These are phyloP conservation scores for Ciconia boyciana DNA, from an alignment of 2,113 vertebrate genomes.

Conservation along the genomic window DNA sequence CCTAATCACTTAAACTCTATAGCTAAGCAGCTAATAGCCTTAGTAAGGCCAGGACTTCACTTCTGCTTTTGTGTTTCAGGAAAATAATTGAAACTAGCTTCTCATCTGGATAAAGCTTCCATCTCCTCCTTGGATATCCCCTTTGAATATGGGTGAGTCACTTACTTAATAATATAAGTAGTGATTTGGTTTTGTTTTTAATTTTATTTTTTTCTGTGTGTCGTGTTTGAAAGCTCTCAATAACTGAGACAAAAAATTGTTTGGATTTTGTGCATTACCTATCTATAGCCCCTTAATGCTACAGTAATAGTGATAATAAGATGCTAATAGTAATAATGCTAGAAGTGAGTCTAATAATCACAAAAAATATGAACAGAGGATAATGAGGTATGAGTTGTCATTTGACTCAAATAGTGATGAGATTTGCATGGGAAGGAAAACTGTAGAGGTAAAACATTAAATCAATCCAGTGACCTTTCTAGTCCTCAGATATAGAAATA, in stretches of 20 bases:
- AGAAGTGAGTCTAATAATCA: background rate
- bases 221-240: background rate
- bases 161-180: background rate
- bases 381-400: background rate
- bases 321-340: background rate
- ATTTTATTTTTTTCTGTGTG: background rate
- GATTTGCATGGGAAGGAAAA: background rate
- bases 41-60: background rate
- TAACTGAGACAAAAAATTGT: background rate
- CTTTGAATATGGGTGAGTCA: background rate
- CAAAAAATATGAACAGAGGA: background rate
- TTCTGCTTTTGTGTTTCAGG: background rate
- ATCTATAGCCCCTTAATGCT: background rate
- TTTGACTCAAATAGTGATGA: background rate
- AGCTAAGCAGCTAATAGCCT: background rate
- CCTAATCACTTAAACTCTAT: background rate
- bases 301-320: background rate
- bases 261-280: background rate
- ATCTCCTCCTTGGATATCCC: background rate
- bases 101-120: background rate
- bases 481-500: background rate
- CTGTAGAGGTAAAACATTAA: background rate
- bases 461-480: background rate
- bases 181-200: rapidly evolving
- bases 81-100: background rate